Evolutionary conservation across 2,113 vertebrate species (phyloP).

Genomic region (Sinocyclocheilus rhinocerous): DNA sequence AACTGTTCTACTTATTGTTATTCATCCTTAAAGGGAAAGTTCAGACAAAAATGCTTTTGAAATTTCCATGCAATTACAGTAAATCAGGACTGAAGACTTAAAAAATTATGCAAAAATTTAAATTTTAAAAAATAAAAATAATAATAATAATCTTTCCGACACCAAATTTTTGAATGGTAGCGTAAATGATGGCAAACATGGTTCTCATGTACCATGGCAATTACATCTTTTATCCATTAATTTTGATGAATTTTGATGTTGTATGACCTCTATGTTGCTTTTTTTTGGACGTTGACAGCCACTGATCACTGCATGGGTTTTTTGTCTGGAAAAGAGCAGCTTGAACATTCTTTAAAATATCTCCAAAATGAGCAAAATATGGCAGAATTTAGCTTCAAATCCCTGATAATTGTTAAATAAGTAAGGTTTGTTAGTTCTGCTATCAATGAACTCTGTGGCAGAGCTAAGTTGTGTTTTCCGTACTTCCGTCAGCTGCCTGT

Average conservation of each 20-base stretch:
- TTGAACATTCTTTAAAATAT: not conserved
- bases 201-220: not conserved
- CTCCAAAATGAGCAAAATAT: not conserved
- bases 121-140: too few relatives aligned
- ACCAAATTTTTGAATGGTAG: not conserved
- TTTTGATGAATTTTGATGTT: too few relatives aligned
- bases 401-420: not conserved
- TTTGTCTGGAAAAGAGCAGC: not conserved
- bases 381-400: not conserved
- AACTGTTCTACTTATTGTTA: not conserved
- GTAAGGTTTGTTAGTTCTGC: not conserved
- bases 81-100: too few relatives aligned
- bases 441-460: not conserved
- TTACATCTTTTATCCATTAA: not conserved
- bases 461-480: not conserved
- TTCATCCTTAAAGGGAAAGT: not conserved
- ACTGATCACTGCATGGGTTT: not conserved
- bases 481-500: conserved; percentile 18
- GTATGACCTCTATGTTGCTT: too few relatives aligned
- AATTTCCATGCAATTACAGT: not conserved
- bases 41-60: not conserved
- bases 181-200: not conserved
- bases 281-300: not conserved
- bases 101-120: too few relatives aligned
- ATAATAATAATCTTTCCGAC: too few relatives aligned